Percentiles rank a stretch among this genome's conserved stretches.
These are phyloP conservation scores for Lycodopsis pacificus DNA, from an alignment of 2,797 vertebrate species.

Conservation along the genomic window DNA sequence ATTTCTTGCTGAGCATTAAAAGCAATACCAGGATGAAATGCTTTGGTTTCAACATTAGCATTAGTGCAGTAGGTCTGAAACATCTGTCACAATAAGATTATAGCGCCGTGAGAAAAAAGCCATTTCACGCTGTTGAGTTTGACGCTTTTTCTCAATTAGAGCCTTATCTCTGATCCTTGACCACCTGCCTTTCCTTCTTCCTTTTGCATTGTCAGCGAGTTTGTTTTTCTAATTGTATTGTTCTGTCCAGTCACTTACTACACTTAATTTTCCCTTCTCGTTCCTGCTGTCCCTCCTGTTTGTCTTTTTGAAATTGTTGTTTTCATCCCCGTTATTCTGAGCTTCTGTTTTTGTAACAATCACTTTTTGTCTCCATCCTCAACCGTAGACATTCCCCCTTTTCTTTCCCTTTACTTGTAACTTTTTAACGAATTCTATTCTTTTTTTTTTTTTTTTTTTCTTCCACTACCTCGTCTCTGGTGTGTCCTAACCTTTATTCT, in stretches of 20 bases:
- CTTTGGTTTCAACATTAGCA: constrained; percentile 4
- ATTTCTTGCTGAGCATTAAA: constrained; percentile 4
- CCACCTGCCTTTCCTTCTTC: neutral
- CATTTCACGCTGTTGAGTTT: constrained; percentile 4
- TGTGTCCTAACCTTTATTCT: constrained; percentile 6
- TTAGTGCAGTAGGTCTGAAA: constrained; percentile 8
- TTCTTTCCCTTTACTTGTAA: neutral
- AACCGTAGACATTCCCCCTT: constrained; percentile 2
- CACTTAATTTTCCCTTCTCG: neutral
- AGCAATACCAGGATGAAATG: constrained; percentile 3
- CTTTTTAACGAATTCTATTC: neutral
- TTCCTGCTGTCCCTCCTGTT: neutral
- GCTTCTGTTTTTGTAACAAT: neutral
- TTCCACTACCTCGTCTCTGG: neutral
- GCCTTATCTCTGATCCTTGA: constrained; percentile 7
- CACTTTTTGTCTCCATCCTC: neutral
- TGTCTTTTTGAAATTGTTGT: constrained; percentile 18
- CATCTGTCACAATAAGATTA: neutral
- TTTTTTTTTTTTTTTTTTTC: constrained; percentile 15
- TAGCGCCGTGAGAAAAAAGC: constrained; percentile 31
- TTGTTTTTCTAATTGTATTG: constrained; percentile 1
- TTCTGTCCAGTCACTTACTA: constrained; percentile 2
- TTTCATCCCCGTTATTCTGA: constrained; percentile 16
- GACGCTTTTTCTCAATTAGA: neutral
- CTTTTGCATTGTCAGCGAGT: constrained; percentile 2